Conservation (phyloP, 2,113 vertebrate species). For the Acrocephalus kingi region DNA sequence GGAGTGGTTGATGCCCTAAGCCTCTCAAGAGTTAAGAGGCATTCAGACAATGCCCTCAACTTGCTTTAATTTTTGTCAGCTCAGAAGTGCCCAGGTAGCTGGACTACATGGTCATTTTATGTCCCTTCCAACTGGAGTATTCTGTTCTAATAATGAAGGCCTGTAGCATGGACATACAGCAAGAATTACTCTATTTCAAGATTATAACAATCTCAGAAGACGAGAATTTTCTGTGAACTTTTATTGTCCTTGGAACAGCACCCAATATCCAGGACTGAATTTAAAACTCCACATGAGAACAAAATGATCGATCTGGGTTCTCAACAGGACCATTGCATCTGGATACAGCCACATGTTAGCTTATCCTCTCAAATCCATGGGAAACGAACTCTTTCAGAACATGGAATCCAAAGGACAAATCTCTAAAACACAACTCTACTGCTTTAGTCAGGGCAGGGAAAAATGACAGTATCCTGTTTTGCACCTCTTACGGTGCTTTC, state of each 20-base stretch:
- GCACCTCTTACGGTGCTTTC: background rate
- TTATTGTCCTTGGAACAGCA: background rate
- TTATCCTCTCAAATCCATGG: background rate
- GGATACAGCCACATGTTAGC: background rate
- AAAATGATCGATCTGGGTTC: background rate
- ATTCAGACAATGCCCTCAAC: background rate
- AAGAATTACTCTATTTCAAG: background rate
- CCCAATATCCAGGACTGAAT: background rate
- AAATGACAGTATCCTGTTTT: background rate
- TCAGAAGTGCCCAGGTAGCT: background rate
- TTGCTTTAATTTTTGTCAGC: background rate
- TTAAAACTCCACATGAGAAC: background rate
- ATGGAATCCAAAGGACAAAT: background rate
- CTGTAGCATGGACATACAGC: background rate
- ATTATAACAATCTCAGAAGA: background rate
- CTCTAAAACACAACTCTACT: background rate
- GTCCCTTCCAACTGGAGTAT: background rate
- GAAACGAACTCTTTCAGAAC: background rate
- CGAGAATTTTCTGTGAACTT: background rate
- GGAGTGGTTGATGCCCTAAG: background rate
- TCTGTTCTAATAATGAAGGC: background rate
- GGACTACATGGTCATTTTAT: background rate
- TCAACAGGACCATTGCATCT: fast-evolving
- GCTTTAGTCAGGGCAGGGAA: background rate
- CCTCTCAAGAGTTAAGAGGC: background rate